Conservation (phyloP, 2,113 vertebrate species). For the Penelope pileata region DNA sequence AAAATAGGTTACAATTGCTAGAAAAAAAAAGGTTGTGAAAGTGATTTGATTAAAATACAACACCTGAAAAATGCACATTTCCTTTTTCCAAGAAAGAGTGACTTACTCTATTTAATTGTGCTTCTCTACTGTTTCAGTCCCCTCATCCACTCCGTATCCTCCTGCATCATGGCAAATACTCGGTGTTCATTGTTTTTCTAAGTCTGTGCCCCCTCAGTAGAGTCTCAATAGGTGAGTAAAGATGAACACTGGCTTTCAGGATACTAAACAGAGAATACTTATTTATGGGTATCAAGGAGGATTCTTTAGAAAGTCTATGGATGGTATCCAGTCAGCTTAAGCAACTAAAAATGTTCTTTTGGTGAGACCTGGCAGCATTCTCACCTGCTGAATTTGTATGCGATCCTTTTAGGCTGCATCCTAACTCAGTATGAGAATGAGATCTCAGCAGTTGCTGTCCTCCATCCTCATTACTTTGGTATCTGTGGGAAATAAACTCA, state of each 20-base stretch:
- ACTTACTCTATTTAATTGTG: neutral
- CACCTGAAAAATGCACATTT: fast-evolving
- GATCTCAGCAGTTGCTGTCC: neutral
- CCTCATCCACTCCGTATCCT: neutral
- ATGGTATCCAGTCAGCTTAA: neutral
- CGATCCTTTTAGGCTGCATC: neutral
- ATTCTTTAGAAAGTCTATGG: neutral
- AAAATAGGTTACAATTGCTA: neutral
- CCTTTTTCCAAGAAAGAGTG: neutral
- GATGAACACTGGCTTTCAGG: neutral
- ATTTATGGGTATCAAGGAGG: neutral
- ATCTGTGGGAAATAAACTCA: neutral
- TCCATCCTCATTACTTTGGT: neutral
- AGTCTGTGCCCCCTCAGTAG: neutral
- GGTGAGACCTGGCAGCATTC: neutral
- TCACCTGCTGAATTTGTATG: neutral
- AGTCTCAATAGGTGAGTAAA: neutral
- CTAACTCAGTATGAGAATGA: neutral
- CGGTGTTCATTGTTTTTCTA: neutral
- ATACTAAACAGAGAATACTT: neutral
- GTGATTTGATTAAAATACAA: neutral
- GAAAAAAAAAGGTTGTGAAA: neutral
- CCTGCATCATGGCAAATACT: neutral
- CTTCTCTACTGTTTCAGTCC: neutral
- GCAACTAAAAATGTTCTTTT: neutral